Base-by-base conservation (phyloP, 2,113 vertebrate genomes). In the Larimichthys crocea region DNA sequence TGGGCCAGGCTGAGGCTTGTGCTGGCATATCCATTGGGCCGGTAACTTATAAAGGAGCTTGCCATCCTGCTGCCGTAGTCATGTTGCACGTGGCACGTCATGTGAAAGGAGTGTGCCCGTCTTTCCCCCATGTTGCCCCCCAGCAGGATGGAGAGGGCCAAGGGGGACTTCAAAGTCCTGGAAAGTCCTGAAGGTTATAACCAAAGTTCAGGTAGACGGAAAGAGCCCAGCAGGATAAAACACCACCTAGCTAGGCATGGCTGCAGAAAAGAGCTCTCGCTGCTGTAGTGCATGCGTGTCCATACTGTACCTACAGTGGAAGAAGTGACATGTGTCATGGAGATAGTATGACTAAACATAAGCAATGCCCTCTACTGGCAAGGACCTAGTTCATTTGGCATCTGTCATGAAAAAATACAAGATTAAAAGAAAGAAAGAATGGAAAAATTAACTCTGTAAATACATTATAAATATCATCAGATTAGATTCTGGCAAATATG, bases 21-120 rank as follows among this genome's bases (percentile, higher is more conserved):
- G 68, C 91, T 85, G 72, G 80, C 87, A 0, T 93, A 92, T 29
- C 93, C 94, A 20, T 94, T 94, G 61, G 93, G 90, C 26, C 85
- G 77, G 56, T 63, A 91, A 26, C 76, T 52, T 60, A 90, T 80
- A 57, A 91, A 86, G 55, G 71, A 92, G 63, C 91, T 80, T 2
- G 70, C 88, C 71, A 91, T 62, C 70, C 64, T 86, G 79, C 76
- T 91, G 74, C 84, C 91, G 31, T 76, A 93, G 89, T 87, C 89
- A 0, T 84, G 83, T 3, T 88, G 92, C 10, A 90, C 70, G 19
- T 88, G 93, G 81, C 91, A 92, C 3, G 92, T 89, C 74, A 85
- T 83, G 57, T 88, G 92, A 64, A 92, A 92, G 49, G 90, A 90
- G 57, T 55, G 91, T 1, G 86, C 84, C 44, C 84, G 90, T 46